Evolutionary conservation across 2,797 vertebrate genomes (phyloP).

Genomic region (Xiphophorus birchmanni): DNA sequence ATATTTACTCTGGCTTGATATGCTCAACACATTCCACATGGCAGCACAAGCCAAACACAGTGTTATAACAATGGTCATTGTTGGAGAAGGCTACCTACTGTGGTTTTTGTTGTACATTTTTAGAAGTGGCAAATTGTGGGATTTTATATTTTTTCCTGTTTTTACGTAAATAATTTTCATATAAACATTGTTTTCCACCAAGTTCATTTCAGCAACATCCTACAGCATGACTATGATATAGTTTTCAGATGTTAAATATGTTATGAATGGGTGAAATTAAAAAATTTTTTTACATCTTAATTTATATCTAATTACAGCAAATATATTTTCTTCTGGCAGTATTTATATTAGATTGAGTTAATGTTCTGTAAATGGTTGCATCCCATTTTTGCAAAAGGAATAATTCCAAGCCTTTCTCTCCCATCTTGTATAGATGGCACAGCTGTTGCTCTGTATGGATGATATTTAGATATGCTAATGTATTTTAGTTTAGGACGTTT

Average conservation of each 20-base stretch:
- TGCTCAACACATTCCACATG: background rate
- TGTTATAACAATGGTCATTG: background rate
- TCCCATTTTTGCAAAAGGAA: slow-evolving; percentile 2
- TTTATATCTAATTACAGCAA: background rate
- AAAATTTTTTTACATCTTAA: background rate
- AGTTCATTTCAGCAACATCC: background rate
- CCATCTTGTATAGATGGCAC: slow-evolving; percentile 11
- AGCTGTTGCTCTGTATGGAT: slow-evolving; percentile 18
- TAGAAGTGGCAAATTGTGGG: background rate
- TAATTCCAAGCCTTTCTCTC: slow-evolving; percentile 4
- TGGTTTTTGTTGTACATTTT: background rate
- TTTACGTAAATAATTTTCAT: background rate
- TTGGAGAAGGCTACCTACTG: background rate
- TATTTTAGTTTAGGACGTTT: slow-evolving; percentile 26
- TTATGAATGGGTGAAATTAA: background rate
- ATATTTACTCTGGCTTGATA: background rate
- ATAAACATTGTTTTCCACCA: background rate
- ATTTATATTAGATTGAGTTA: background rate
- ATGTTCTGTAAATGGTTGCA: background rate
- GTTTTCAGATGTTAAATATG: background rate
- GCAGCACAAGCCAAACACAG: background rate
- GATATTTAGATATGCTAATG: slow-evolving; percentile 27
- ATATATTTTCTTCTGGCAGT: background rate
- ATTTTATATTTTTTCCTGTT: background rate
- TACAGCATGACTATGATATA: background rate